Evolutionary conservation across 2,888 invertebrate species (phyloP).

Genomic region (Mesorhabditis sp.): DNA sequence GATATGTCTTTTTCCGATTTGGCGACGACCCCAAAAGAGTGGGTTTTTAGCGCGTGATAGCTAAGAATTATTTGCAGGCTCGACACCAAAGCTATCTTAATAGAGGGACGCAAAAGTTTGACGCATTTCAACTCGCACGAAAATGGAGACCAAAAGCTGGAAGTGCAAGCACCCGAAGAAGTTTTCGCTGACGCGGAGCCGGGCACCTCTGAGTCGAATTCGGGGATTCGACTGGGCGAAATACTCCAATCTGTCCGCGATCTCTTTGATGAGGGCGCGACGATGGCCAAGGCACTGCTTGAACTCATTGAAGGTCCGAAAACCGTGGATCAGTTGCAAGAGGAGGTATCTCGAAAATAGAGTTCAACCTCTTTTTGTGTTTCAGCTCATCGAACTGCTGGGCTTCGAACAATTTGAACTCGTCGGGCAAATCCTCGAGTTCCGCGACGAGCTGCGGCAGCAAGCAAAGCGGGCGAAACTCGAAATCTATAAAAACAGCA

Average conservation of each 20-base stretch:
- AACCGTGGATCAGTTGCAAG: neutral
- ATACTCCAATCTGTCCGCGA: neutral
- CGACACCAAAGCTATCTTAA: too few relatives aligned
- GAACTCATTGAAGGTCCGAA: neutral
- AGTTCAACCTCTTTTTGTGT: conserved; percentile 12
- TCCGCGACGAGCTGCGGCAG: conserved; percentile 53
- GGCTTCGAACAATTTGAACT: conserved; percentile 81
- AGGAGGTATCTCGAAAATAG: neutral
- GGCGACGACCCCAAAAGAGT: too few relatives aligned
- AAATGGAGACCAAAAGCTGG: too few relatives aligned
- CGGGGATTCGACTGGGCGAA: neutral
- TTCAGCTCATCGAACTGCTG: conserved; percentile 75
- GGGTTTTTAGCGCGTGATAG: too few relatives aligned
- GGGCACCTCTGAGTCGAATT: too few relatives aligned
- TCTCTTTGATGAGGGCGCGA: neutral
- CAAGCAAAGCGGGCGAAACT: conserved; percentile 9
- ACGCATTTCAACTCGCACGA: too few relatives aligned
- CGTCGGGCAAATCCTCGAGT: conserved; percentile 69
- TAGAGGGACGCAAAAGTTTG: too few relatives aligned
- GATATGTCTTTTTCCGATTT: too few relatives aligned
- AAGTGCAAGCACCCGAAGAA: too few relatives aligned
- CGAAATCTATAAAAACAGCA: neutral
- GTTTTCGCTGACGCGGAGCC: too few relatives aligned
- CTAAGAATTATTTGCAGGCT: too few relatives aligned
- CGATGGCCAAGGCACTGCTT: neutral